Conservation (phyloP, 2,888 invertebrate genomes). For the Xanthostigma xanthostigma region DNA sequence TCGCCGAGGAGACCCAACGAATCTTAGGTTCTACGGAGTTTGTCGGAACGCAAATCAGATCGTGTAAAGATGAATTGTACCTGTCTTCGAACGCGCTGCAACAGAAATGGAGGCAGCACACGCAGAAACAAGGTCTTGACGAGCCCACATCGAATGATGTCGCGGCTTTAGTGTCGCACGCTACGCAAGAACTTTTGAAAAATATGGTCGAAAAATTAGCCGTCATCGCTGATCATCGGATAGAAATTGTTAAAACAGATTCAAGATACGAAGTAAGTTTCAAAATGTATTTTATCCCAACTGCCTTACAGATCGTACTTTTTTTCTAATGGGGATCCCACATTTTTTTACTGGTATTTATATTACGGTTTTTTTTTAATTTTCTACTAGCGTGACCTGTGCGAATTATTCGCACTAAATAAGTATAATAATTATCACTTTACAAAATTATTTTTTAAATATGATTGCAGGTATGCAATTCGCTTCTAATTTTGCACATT, state of each 20-base stretch:
- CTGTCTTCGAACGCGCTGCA: conserved; percentile 64
- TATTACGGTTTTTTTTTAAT: no score
- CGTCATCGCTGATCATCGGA: conserved; percentile 85
- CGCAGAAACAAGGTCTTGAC: conserved; percentile 63
- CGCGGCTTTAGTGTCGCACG: conserved; percentile 82
- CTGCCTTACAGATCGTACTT: no score
- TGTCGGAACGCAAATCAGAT: conserved; percentile 62
- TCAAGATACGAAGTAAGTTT: conserved; percentile 58
- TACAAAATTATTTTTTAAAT: no score
- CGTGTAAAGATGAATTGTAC: conserved; percentile 87
- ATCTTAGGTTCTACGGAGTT: conserved; percentile 74
- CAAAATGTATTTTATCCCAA: not conserved
- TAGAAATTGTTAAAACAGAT: conserved; percentile 84
- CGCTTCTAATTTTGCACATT: no score
- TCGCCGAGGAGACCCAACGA: conserved; percentile 89
- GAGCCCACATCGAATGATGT: conserved; percentile 70
- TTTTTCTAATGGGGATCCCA: no score
- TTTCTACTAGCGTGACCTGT: no score
- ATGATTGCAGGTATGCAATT: no score
- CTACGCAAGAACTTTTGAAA: conserved; percentile 84
- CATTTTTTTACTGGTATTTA: no score
- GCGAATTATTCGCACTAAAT: no score
- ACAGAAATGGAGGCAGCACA: conserved; percentile 58
- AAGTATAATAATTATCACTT: no score
- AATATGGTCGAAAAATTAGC: conserved; percentile 82